Evolutionary conservation across 2,797 vertebrate species (phyloP), one percentile per base, ranked within the genome.

Genomic region (Sciurus vulgaris): DNA sequence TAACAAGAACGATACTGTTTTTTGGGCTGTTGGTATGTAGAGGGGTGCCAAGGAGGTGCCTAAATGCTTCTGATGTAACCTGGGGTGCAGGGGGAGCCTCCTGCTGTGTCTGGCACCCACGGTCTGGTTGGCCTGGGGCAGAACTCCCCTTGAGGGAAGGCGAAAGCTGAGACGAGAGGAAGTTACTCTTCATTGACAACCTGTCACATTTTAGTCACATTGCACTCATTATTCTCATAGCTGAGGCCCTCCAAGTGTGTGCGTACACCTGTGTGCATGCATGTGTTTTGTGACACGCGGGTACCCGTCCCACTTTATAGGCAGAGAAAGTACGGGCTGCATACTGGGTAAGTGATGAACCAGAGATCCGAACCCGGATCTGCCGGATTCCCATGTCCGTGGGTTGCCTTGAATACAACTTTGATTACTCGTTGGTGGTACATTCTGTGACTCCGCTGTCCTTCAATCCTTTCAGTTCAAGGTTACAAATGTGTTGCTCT

Each of bases 331-430:
- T 20, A 56, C 24, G 65, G 6, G 9, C 8, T n/a, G 59, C 30
- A 12, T 8, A 44, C 33, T n/a, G 24, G 24, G 11, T 22, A 69
- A 35, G 30, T 20, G 41, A 24, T 33, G 51, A 51, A 41, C 54
- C 5, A 77, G 5, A 1, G 5, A 30, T 17, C 18, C 44, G 14
- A 74, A 51, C 22, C 2, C 44, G 24, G n/a, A 41, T 5, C n/a
- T 7, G 3, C 5, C 38, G 44, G 69, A 13, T n/a, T 54, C 28
- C 26, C 24, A 10, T 1, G 1, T 4, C 13, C 5, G 20, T 4
- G 15, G 0, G 1, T 8, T 44, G 56, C 35, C 69, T 82, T 17
- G 4, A 69, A 83, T 49, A 54, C 18, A 76, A 12, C 33, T 44
- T 65, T 14, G 28, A 8, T 14, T 13, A 11, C 11, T 86, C 47